Evolutionary conservation across 2,113 vertebrate species (phyloP).

Genomic region (Stercorarius parasiticus): DNA sequence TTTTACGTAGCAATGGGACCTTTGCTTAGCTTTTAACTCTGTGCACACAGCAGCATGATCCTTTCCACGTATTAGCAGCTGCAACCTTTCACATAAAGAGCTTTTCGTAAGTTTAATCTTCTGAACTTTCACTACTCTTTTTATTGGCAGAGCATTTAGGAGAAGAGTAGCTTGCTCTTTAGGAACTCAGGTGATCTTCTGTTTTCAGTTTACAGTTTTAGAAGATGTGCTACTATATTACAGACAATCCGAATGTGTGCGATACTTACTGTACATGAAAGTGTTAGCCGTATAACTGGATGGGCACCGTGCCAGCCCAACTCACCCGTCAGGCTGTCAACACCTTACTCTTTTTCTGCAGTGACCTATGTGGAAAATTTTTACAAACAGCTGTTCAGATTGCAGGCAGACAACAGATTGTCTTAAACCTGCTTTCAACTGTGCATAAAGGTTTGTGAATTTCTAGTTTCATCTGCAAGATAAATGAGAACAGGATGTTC

Average conservation of each 20-base stretch:
- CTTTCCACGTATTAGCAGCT: background rate
- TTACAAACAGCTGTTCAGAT: slow-evolving; percentile 22
- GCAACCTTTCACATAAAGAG: background rate
- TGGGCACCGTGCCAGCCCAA: background rate
- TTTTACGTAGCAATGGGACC: background rate
- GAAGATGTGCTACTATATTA: background rate
- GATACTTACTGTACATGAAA: background rate
- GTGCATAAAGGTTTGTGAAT: background rate
- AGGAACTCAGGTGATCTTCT: background rate
- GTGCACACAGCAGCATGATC: background rate
- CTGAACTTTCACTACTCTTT: background rate
- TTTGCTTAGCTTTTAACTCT: background rate
- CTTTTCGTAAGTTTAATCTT: background rate
- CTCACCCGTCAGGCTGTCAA: slow-evolving; percentile 49
- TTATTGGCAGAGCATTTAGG: background rate
- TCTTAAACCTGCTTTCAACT: background rate
- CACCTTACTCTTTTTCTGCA: background rate
- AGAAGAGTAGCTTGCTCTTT: background rate
- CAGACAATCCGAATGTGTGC: accelerated
- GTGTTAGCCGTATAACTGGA: background rate
- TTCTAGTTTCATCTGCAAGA: background rate
- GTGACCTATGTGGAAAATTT: slow-evolving; percentile 15
- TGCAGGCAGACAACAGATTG: background rate
- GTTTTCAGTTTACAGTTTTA: background rate
- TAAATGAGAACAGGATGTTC: background rate